Conservation (phyloP, 2,113 vertebrate species). For the Mungos mungo region DNA sequence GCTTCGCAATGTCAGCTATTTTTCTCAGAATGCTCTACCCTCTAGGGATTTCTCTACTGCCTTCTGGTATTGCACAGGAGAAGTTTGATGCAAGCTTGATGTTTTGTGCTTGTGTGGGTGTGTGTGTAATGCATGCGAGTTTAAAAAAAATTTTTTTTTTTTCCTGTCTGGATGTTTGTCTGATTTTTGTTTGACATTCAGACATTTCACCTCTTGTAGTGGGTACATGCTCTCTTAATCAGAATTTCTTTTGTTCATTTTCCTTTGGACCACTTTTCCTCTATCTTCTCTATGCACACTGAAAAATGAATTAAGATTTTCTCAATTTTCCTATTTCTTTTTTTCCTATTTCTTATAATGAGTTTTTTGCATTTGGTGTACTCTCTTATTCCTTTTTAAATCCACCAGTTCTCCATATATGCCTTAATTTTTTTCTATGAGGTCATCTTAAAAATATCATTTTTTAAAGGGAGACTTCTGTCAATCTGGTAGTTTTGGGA, state of each 20-base stretch:
- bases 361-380: background rate
- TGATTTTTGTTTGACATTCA: background rate
- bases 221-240: background rate
- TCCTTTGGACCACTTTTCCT: background rate
- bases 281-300: background rate
- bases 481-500: background rate
- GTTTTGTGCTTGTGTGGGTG: background rate
- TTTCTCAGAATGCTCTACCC: background rate
- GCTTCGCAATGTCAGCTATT: background rate
- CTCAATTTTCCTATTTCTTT: background rate
- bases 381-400: background rate
- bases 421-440: background rate
- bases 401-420: background rate
- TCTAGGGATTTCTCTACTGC: background rate
- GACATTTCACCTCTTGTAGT: background rate
- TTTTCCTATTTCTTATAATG: background rate
- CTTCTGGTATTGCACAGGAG: background rate
- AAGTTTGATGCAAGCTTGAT: background rate
- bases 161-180: background rate
- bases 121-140: background rate
- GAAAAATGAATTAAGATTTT: background rate
- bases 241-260: conserved; percentile 9
- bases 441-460: background rate
- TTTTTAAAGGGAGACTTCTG: background rate
- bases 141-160: no score